Percentiles rank a stretch among this genome's conserved stretches.
Conservation (phyloP, 2,797 vertebrate genomes). For the Rousettus madagascariensis region DNA sequence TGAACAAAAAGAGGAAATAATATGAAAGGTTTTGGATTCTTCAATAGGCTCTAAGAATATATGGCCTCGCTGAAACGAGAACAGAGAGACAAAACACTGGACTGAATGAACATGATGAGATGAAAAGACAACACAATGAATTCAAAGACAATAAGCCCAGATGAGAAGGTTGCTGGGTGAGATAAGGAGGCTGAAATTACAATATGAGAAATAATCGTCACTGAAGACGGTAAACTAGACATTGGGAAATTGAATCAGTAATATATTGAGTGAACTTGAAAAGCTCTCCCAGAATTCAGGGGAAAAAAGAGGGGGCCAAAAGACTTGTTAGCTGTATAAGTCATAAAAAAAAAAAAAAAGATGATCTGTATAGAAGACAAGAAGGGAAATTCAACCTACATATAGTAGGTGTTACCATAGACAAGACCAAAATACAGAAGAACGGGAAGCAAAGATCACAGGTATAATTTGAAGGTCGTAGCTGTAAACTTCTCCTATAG, state of each 20-base stretch:
- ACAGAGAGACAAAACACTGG: not conserved
- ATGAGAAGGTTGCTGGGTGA: not conserved
- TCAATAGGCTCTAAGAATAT: not conserved
- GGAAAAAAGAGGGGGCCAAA: not conserved
- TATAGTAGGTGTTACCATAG: not conserved
- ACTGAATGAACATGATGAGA: not conserved
- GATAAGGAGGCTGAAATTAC: not conserved
- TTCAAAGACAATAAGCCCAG: not conserved
- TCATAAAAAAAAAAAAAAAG: slow-evolving; percentile 31
- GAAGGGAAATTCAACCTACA: not conserved
- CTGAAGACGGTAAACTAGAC: not conserved
- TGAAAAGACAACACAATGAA: not conserved
- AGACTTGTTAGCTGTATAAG: not conserved
- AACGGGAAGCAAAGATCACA: not conserved
- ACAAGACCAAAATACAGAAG: not conserved
- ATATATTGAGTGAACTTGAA: not conserved
- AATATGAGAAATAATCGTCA: not conserved
- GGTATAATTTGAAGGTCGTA: not conserved
- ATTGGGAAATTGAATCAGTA: not conserved
- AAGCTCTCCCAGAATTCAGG: not conserved
- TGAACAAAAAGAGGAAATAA: not conserved
- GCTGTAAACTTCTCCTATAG: not conserved
- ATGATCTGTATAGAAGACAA: not conserved
- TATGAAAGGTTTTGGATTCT: not conserved
- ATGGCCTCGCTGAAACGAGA: not conserved